phyloP scores from a whole-genome alignment of 1,140 invertebrate species.

The Pseudomyrmex sp. region DNA sequence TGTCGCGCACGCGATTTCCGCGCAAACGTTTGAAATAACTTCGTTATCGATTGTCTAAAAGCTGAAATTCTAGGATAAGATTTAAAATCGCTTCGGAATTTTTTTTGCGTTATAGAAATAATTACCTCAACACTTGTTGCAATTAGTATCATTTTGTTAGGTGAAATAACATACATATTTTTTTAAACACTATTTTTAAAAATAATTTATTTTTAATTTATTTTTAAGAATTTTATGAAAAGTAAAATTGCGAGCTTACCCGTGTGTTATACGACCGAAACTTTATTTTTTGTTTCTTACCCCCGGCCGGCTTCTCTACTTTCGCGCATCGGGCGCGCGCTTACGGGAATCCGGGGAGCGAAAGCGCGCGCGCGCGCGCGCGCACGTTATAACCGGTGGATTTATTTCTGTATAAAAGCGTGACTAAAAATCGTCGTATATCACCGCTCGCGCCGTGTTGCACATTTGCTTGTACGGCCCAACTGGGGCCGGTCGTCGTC shows the following conservation, averaged over 20 bases:
- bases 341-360: slow-evolving; percentile 74
- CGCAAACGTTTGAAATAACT: background rate
- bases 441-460: slow-evolving; percentile 73
- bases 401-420: slow-evolving; percentile 80
- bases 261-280: background rate
- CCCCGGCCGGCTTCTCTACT: background rate
- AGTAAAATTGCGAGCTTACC: background rate
- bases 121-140: too few species aligned
- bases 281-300: background rate
- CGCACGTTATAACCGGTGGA: slow-evolving; percentile 76
- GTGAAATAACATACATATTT: too few species aligned
- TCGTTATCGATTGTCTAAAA: background rate
- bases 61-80: background rate
- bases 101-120: too few species aligned
- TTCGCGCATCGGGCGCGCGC: slow-evolving; percentile 18
- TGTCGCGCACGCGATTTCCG: slow-evolving; percentile 2
- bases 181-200: too few species aligned
- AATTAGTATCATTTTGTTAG: too few species aligned
- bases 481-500: slow-evolving; percentile 73
- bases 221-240: too few species aligned
- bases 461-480: slow-evolving; percentile 72
- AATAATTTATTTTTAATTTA: too few species aligned
- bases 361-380: slow-evolving; percentile 29
- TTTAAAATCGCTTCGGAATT: background rate
- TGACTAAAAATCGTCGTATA: slow-evolving; percentile 80